Percentiles rank a stretch among this genome's conserved stretches.
These are phyloP conservation scores for Ophion slaviceki DNA, from an alignment of 2,888 invertebrate species.

Conservation along the genomic window DNA sequence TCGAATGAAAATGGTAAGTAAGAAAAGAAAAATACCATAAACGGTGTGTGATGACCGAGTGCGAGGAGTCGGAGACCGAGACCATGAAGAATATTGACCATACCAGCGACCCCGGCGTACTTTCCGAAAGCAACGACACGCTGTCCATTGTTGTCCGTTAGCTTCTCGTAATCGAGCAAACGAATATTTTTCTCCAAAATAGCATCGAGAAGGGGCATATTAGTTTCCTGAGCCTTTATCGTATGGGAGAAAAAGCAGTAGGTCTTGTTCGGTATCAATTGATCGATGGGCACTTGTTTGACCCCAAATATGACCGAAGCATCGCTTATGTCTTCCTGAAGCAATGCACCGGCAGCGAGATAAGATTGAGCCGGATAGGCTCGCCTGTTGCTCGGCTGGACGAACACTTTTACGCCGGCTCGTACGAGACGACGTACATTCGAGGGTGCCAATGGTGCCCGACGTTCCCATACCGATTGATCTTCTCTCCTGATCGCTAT, in stretches of 20 bases:
- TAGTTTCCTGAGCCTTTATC: conserved; percentile 99
- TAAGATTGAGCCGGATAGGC: conserved; percentile 99
- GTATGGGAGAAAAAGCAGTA: conserved; percentile 99
- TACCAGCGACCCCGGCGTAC: conserved; percentile 99
- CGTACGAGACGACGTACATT: conserved; percentile 95
- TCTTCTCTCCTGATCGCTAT: conserved; percentile 96
- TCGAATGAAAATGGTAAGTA: background rate
- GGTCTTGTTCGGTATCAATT: conserved; percentile 97
- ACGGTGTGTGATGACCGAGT: conserved; percentile 99
- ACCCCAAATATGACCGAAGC: conserved; percentile 99
- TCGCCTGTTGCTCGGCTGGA: conserved; percentile 98
- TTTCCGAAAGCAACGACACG: conserved; percentile 99
- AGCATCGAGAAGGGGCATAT: conserved; percentile 98
- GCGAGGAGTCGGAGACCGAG: conserved; percentile 96
- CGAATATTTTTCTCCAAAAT: conserved; percentile 98
- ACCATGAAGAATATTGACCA: conserved; percentile 99
- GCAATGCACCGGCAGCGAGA: conserved; percentile 94
- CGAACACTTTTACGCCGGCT: conserved; percentile 96
- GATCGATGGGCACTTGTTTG: conserved; percentile 96
- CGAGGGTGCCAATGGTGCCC: conserved; percentile 96
- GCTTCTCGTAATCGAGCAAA: conserved; percentile 98
- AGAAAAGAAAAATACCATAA: conserved; percentile 89
- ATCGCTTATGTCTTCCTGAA: conserved; percentile 98
- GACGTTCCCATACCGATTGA: conserved; percentile 97
- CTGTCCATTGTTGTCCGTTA: conserved; percentile 94